These are phyloP conservation scores for Siniperca knerii DNA, from an alignment of 2,113 vertebrate genomes.

Conservation along the genomic window DNA sequence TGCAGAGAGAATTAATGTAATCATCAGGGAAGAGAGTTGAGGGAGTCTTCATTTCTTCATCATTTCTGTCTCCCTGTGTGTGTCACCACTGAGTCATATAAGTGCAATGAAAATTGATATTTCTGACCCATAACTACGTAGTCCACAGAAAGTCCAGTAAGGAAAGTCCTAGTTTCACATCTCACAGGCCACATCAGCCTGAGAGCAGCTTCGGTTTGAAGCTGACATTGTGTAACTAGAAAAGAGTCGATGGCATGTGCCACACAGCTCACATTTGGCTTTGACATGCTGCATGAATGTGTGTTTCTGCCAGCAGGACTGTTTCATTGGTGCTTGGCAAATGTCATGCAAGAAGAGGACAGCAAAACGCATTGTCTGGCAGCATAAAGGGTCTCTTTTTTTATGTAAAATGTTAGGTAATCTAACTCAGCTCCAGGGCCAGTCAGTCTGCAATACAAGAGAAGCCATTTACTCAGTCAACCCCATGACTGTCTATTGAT, in stretches of 20 bases:
- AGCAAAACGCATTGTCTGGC: slow-evolving; percentile 15
- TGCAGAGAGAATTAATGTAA: slow-evolving; percentile 3
- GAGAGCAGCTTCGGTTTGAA: slow-evolving; percentile 21
- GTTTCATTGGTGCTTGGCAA: slow-evolving; percentile 36
- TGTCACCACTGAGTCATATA: slow-evolving; percentile 21
- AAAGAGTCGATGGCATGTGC: slow-evolving; percentile 16
- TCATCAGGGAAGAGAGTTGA: slow-evolving; percentile 5
- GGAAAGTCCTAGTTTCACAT: slow-evolving; percentile 6
- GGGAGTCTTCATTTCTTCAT: not conserved
- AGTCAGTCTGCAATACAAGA: slow-evolving; percentile 24
- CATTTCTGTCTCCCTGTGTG: not conserved
- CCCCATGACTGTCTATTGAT: slow-evolving; percentile 39
- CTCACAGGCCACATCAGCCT: slow-evolving; percentile 7
- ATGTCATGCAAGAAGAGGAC: slow-evolving; percentile 40
- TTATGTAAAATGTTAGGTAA: slow-evolving; percentile 57
- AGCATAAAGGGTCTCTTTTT: slow-evolving; percentile 27
- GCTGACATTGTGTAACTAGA: slow-evolving; percentile 6
- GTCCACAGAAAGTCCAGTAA: not conserved
- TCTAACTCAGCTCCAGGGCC: slow-evolving; percentile 3
- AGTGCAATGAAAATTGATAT: slow-evolving; percentile 24
- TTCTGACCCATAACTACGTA: not conserved
- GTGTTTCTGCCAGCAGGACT: slow-evolving; percentile 37
- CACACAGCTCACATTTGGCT: slow-evolving; percentile 25
- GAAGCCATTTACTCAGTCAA: slow-evolving; percentile 22
- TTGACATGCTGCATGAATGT: slow-evolving; percentile 41